phyloP scores from a whole-genome alignment of 2,797 vertebrate species.

The Meriones psammophilus region DNA sequence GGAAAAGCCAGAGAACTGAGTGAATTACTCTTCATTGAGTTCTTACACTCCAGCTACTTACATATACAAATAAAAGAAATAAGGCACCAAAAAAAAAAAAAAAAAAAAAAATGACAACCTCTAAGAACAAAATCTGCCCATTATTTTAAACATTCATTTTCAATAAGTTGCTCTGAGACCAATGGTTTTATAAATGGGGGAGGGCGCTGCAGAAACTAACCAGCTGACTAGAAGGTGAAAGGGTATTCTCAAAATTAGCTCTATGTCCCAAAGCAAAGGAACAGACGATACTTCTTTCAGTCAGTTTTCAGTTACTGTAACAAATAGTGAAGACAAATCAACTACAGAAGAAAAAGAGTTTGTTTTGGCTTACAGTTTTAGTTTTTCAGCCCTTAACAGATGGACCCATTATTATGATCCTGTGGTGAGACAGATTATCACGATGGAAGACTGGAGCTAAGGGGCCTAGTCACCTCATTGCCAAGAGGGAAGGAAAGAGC shows the following conservation, averaged over 20 bases:
- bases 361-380: neutral
- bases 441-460: neutral
- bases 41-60: neutral
- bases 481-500: neutral
- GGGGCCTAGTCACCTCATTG: neutral
- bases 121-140: neutral
- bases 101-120: neutral
- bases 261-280: neutral
- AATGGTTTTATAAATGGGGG: neutral
- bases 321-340: neutral
- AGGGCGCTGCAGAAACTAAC: neutral
- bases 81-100: neutral
- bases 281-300: neutral
- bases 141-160: neutral
- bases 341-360: neutral
- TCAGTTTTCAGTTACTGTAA: too few species aligned
- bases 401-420: neutral
- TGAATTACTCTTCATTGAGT: neutral
- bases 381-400: neutral
- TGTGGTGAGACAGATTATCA: neutral
- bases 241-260: neutral
- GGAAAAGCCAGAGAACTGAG: neutral
- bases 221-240: neutral
- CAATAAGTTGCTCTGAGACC: slow-evolving; percentile 15
- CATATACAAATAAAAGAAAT: neutral